These are phyloP conservation scores for Aeoliscus strigatus DNA, from an alignment of 2,797 vertebrate species.

Conservation along the genomic window DNA sequence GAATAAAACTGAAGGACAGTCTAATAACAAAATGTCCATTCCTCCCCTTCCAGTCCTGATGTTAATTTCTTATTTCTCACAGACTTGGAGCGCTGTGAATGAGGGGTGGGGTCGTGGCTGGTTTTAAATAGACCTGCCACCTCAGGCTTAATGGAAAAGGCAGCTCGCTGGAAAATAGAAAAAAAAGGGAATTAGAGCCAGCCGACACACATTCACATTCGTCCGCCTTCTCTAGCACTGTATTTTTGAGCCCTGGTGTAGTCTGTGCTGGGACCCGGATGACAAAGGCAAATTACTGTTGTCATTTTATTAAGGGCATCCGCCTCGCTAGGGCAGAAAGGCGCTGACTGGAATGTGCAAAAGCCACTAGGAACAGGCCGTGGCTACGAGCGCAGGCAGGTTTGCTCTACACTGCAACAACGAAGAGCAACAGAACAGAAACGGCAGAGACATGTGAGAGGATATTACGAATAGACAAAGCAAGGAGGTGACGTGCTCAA, in stretches of 20 bases:
- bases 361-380: constrained; percentile 61
- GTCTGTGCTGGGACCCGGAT: constrained; percentile 86
- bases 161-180: constrained; percentile 98
- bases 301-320: constrained; percentile 99
- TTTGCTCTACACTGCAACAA: constrained; percentile 26
- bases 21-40: constrained; percentile 93
- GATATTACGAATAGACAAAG: constrained; percentile 34
- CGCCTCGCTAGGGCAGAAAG: constrained; percentile 83
- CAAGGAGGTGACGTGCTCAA: constrained; percentile 1
- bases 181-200: constrained; percentile 95
- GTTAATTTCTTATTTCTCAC: constrained; percentile 98
- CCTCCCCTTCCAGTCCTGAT: constrained; percentile 78
- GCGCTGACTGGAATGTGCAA: constrained; percentile 90
- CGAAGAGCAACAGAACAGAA: constrained; percentile 10
- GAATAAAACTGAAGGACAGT: constrained; percentile 91
- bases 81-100: constrained; percentile 74
- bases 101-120: constrained; percentile 92
- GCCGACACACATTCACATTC: constrained; percentile 90
- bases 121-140: constrained; percentile 99
- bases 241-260: constrained; percentile 95
- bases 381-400: constrained; percentile 53
- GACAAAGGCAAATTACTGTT: constrained; percentile 99
- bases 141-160: constrained; percentile 99
- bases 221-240: constrained; percentile 89
- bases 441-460: constrained; percentile 9